Percentiles rank a stretch among this genome's conserved stretches.
phyloP scores from a whole-genome alignment of 2,113 vertebrate species.

The Emydocephalus ijimae region DNA sequence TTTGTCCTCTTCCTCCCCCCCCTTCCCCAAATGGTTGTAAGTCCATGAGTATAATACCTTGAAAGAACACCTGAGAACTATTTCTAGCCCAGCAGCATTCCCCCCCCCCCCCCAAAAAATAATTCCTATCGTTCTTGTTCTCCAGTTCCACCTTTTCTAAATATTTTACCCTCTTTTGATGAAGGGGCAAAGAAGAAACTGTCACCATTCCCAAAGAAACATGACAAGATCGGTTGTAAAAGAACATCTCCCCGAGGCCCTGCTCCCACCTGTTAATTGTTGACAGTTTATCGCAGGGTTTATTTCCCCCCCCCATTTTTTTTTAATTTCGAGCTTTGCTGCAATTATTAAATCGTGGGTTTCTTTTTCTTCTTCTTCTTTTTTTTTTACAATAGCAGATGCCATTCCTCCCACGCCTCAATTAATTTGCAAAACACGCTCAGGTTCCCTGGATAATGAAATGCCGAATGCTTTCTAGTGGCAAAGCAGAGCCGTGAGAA shows the following conservation, averaged over 20 bases:
- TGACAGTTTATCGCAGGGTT: constrained; percentile 43
- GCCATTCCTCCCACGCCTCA: constrained; percentile 75
- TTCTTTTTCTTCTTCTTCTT: neutral
- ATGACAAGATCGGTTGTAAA: neutral
- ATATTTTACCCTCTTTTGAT: neutral
- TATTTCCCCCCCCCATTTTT: too few species aligned
- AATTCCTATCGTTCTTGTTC: neutral
- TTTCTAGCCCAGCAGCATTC: neutral
- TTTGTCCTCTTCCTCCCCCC: too few species aligned
- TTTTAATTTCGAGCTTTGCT: constrained; percentile 64
- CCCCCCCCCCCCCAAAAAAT: neutral
- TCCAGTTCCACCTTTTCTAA: neutral
- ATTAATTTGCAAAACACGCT: constrained; percentile 77
- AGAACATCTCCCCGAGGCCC: neutral
- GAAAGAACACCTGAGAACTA: neutral
- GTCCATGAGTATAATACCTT: too few species aligned
- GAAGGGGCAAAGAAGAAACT: neutral
- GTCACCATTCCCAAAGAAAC: neutral
- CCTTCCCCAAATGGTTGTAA: too few species aligned
- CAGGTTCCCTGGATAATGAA: constrained; percentile 77
- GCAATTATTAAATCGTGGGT: constrained; percentile 49
- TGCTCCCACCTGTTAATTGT: constrained; percentile 50
- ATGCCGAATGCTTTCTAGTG: constrained; percentile 57
- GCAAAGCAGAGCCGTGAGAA: constrained; percentile 54
- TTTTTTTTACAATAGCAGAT: constrained; percentile 73